Evolutionary conservation across 2,797 vertebrate genomes (phyloP).

Genomic region (Enteromius thamalakanensis): DNA sequence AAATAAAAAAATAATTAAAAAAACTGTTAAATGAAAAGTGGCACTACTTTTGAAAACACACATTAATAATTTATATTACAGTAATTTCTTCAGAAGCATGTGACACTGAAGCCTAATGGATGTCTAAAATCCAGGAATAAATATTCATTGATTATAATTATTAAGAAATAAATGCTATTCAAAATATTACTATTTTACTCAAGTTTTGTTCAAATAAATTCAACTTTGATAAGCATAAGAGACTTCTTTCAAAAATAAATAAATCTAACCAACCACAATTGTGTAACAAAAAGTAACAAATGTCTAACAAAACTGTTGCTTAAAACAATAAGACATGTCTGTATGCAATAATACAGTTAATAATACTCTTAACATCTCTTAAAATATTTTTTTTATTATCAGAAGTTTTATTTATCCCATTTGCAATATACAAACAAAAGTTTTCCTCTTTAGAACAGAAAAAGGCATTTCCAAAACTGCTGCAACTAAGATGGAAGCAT

Average conservation of each 20-base stretch:
- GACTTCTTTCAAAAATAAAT: not conserved
- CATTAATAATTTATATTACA: not conserved
- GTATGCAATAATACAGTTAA: not conserved
- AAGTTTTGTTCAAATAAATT: not conserved
- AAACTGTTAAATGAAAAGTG: too few species aligned
- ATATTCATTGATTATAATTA: not conserved
- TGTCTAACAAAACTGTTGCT: not conserved
- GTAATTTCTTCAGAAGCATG: not conserved
- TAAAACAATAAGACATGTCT: not conserved
- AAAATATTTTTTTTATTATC: not conserved
- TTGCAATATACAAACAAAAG: not conserved
- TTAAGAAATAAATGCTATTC: not conserved
- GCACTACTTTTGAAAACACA: not conserved
- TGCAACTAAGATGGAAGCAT: not conserved
- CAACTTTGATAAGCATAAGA: not conserved
- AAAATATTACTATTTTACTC: not conserved
- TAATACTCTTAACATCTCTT: not conserved
- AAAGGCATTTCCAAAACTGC: not conserved
- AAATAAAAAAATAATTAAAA: too few species aligned
- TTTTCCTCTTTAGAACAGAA: not conserved
- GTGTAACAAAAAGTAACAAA: not conserved
- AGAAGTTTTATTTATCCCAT: not conserved
- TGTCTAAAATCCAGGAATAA: not conserved
- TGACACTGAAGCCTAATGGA: not conserved
- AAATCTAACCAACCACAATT: not conserved